These are phyloP conservation scores for Agriopis aurantiaria DNA, from an alignment of 2,888 invertebrate species.

Conservation along the genomic window DNA sequence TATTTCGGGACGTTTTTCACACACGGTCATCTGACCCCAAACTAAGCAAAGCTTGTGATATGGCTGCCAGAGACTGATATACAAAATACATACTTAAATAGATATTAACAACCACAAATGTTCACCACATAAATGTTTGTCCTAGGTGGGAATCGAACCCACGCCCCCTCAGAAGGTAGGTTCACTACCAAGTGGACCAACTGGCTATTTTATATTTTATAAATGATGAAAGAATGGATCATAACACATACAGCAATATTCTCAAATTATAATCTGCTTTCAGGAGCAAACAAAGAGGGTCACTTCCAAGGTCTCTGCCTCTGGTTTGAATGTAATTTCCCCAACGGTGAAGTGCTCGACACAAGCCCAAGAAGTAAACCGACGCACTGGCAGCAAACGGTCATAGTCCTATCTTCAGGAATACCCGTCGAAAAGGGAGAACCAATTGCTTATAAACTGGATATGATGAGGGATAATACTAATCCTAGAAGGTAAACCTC, in stretches of 20 bases:
- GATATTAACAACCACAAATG: too few species aligned
- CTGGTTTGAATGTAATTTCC: conserved; percentile 93
- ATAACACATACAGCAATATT: neutral
- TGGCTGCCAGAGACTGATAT: too few species aligned
- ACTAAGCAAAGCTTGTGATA: too few species aligned
- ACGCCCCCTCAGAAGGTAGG: too few species aligned
- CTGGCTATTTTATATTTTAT: too few species aligned
- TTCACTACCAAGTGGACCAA: too few species aligned
- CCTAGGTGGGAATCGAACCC: too few species aligned
- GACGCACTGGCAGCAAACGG: conserved; percentile 98
- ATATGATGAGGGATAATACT: conserved; percentile 82
- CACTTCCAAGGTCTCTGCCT: conserved; percentile 91
- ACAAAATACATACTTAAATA: too few species aligned
- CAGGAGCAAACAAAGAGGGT: conserved; percentile 86
- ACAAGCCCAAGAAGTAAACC: conserved; percentile 90
- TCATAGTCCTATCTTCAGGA: conserved; percentile 91
- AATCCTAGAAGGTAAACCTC: conserved; percentile 74
- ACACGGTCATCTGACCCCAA: too few species aligned
- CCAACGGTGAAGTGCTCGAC: conserved; percentile 85
- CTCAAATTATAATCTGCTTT: conserved; percentile 31
- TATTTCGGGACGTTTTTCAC: too few species aligned
- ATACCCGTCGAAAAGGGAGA: conserved; percentile 85
- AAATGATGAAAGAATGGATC: too few species aligned
- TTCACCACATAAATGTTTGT: too few species aligned
- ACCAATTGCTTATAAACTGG: conserved; percentile 90